Evolutionary conservation across 1,140 invertebrate genomes (phyloP), one percentile per base, ranked within the genome.

Genomic region (Lepidurus couesii): DNA sequence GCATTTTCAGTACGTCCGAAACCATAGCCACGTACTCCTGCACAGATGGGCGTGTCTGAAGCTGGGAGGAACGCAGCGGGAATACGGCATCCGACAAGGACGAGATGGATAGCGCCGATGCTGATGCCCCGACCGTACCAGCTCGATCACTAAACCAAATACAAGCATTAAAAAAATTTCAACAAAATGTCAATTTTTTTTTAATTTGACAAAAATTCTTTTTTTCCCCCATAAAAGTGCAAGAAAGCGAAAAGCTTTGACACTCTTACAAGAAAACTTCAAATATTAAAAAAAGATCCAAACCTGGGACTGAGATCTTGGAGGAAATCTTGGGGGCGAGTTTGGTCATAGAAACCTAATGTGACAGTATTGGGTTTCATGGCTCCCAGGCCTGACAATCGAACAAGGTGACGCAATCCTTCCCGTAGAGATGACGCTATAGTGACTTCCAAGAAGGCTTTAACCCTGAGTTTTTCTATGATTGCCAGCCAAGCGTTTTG

Each of bases 321-420:
- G 78, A 95, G 92, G 83, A 94, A 96, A 83, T 97, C 92, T 44
- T 85, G 84, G 5, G 91, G 92, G 5, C 86, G 81, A 79, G 92
- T 88, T 21, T 90, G 88, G 82, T 96, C 95, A 76, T 95, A 91
- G 86, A 98, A 99, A 7, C 96, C 93, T 73, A 95, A 86, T 53
- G 95, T 87, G 77, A 99, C 93, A 0, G 97, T 99, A 84, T 99
- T 99, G 0, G 97, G 97, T 85, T 99, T 98, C 97, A 99, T 99
- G 8, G 97, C 98, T 4, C 98, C 98, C 82, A 99, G 90, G 10
- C 98, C 98, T 16, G 95, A 93, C 73, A 99, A 86, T 43, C 97
- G 88, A 34, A 97, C 91, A 74, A 99, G 87, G 85, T 99, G 97
- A 79, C 95, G 93, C 7, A 98, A 88, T 26, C 98, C 98, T 82